Percentiles rank a stretch among this genome's conserved stretches.
phyloP scores from a whole-genome alignment of 2,113 vertebrate species.

The Stomatorhinus ivindoensis region DNA sequence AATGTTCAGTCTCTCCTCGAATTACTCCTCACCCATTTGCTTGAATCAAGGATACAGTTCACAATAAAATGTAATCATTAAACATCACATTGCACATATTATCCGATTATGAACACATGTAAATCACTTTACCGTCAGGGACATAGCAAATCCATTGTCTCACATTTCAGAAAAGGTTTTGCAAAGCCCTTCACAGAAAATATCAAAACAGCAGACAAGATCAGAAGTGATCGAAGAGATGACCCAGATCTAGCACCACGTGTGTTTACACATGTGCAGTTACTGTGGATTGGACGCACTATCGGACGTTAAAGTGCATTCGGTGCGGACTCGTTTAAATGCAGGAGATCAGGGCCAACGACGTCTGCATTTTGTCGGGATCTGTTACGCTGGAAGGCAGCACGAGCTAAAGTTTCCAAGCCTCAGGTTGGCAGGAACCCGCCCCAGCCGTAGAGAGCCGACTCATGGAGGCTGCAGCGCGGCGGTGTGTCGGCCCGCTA shows the following conservation, averaged over 20 bases:
- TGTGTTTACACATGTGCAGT: neutral
- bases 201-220: neutral
- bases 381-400: neutral
- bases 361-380: neutral
- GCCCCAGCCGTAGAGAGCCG: slow-evolving; percentile 33
- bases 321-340: neutral
- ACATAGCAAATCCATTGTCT: neutral
- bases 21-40: neutral
- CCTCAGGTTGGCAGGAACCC: slow-evolving; percentile 55
- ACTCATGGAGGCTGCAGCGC: slow-evolving; percentile 47
- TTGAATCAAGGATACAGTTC: neutral
- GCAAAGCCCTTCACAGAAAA: neutral
- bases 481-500: slow-evolving; percentile 58
- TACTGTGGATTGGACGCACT: neutral
- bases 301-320: neutral
- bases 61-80: neutral
- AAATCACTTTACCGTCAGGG: neutral
- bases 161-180: neutral
- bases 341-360: neutral
- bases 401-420: neutral
- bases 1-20: neutral
- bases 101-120: neutral
- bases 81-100: neutral
- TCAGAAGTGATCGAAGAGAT: neutral
- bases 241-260: neutral